phyloP scores from a whole-genome alignment of 2,113 vertebrate genomes.

The Carassius carassius region DNA sequence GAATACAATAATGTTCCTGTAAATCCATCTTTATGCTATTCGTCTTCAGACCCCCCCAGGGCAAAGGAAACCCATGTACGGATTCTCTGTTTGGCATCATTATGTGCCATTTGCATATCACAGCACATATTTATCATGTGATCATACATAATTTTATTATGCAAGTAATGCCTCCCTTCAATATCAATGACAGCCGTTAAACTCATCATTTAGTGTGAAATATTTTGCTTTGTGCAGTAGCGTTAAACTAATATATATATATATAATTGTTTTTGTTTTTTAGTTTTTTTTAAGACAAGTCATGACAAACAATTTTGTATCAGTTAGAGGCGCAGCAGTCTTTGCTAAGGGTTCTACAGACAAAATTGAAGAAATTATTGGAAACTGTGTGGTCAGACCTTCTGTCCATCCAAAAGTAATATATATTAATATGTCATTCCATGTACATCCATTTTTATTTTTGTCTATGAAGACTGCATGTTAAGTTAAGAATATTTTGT shows the following conservation, averaged over 20 bases:
- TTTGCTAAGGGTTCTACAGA: background rate
- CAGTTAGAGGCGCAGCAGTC: background rate
- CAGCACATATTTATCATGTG: conserved; percentile 18
- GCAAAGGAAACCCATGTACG: background rate
- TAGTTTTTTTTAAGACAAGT: too few relatives aligned
- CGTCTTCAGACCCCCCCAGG: conserved; percentile 17
- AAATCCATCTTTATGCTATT: conserved; percentile 32
- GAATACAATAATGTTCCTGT: conserved; percentile 31
- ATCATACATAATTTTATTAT: conserved; percentile 4
- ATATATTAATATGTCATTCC: too few relatives aligned
- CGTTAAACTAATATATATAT: background rate
- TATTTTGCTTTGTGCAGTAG: background rate
- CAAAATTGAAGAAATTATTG: background rate
- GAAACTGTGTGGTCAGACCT: background rate
- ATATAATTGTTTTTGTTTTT: too few relatives aligned
- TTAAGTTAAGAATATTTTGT: too few relatives aligned
- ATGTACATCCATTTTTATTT: too few relatives aligned
- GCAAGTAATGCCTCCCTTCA: conserved; percentile 1
- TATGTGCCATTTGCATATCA: conserved; percentile 40
- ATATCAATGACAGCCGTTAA: background rate
- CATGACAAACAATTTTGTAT: background rate
- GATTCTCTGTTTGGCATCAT: conserved; percentile 37
- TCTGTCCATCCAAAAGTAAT: background rate
- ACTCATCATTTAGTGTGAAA: conserved; percentile 10
- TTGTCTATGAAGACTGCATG: too few relatives aligned